phyloP scores from a whole-genome alignment of 1,140 invertebrate genomes.

The Muscidifurax raptorellus region DNA sequence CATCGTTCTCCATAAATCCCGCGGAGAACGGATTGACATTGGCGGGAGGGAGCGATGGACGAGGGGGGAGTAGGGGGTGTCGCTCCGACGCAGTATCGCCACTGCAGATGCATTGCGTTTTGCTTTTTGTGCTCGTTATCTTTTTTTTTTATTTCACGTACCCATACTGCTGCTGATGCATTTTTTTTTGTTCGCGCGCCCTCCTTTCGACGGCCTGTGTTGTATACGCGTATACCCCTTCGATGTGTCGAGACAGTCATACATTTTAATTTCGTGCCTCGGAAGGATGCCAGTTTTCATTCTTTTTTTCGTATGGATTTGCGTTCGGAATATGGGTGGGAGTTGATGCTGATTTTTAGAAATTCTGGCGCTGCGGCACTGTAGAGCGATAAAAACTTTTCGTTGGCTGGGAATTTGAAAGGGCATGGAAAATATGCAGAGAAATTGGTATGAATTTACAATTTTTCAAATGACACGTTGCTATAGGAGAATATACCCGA shows the following conservation, averaged over 20 bases:
- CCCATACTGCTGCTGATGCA: not conserved
- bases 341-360: not conserved
- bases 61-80: constrained; percentile 41
- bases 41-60: constrained; percentile 50
- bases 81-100: constrained; percentile 31
- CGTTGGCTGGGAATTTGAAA: not conserved
- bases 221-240: not conserved
- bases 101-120: constrained; percentile 41
- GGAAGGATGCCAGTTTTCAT: constrained; percentile 26
- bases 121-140: constrained; percentile 46
- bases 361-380: not conserved
- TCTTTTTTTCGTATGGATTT: not conserved
- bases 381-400: constrained; percentile 6
- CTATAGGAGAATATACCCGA: no score
- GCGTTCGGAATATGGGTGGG: not conserved
- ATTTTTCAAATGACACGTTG: no score
- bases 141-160: constrained; percentile 34
- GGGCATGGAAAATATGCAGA: not conserved
- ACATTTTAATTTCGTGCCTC: constrained; percentile 46
- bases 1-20: constrained; percentile 68
- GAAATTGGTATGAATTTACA: not conserved
- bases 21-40: constrained; percentile 63
- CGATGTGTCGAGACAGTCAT: constrained; percentile 37
- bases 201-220: not conserved
- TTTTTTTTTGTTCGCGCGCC: constrained; percentile 22